phyloP scores from a whole-genome alignment of 2,888 invertebrate species.

The Luperina testacea region DNA sequence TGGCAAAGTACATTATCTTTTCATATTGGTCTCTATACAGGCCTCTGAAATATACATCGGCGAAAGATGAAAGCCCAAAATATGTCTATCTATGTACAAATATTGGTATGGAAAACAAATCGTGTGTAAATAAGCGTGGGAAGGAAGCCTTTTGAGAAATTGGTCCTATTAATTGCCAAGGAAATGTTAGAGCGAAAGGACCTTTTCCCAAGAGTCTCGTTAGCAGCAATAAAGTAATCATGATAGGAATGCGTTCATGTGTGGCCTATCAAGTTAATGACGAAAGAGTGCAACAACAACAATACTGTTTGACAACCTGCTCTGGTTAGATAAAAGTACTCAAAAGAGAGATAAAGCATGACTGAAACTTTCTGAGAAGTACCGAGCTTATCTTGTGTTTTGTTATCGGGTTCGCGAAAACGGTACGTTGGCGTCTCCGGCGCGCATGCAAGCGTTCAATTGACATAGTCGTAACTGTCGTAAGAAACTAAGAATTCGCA shows the following conservation, averaged over 20 bases:
- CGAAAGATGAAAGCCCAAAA: slow-evolving; percentile 7
- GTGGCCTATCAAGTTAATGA: slow-evolving; percentile 14
- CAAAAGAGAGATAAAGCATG: slow-evolving; percentile 49
- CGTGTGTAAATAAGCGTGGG: slow-evolving; percentile 23
- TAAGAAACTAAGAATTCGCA: slow-evolving; percentile 52
- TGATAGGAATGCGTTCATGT: slow-evolving; percentile 14
- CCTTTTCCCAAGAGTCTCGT: slow-evolving; percentile 1
- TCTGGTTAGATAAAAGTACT: slow-evolving; percentile 46
- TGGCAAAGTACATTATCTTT: background rate
- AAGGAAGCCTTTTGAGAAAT: slow-evolving; percentile 42
- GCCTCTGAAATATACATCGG: slow-evolving; percentile 6
- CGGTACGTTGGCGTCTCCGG: slow-evolving; percentile 30
- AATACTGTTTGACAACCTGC: slow-evolving; percentile 43
- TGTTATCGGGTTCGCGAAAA: slow-evolving; percentile 62
- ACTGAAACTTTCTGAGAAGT: slow-evolving; percentile 59
- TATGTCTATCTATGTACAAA: slow-evolving; percentile 23
- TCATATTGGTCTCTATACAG: background rate
- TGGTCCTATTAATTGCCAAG: slow-evolving; percentile 23
- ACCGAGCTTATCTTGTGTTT: slow-evolving; percentile 59
- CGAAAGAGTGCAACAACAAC: slow-evolving; percentile 12
- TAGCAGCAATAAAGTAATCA: slow-evolving; percentile 1
- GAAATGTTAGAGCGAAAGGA: slow-evolving; percentile 24
- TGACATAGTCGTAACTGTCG: slow-evolving; percentile 54
- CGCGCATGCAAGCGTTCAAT: slow-evolving; percentile 55
- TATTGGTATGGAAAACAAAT: slow-evolving; percentile 36